Base-by-base conservation (phyloP, 2,113 vertebrate genomes). In the Cheilinus undulatus region DNA sequence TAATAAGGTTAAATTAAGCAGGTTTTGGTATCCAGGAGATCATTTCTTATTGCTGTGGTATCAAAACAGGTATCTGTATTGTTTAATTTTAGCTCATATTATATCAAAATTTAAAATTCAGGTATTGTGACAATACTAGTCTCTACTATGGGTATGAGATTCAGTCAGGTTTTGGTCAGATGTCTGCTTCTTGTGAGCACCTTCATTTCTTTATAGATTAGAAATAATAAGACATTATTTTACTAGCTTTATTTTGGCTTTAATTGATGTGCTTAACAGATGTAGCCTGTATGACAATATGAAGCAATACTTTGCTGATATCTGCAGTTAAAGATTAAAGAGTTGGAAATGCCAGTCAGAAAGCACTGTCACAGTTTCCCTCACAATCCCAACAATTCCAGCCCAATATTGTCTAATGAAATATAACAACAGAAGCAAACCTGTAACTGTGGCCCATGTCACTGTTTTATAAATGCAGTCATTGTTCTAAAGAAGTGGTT, bases 251-350 rank as follows among this genome's bases (percentile, higher is more conserved):
- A 54, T 72, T 68, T 69, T 46, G 57, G 32, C 24, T 56, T 48
- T 3, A 22, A 75, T 12, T 56, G 42, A 34, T 45, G 7, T 70
- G 12, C 54, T 67, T 59, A 58, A 46, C 42, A 67, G 7, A 40
- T 53, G 32, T 34, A 54, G 61, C 42, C 54, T 27, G 34, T 23
- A 17, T n/a, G 9, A 30, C 15, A 17, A 66, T 51, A 27, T 64
- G 23, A 82, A 65, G 59, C 53, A 69, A 77, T 73, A 67, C 40
- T 2, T 19, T 24, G 45, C 17, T 50, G 7, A 66, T 62, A 1
- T 17, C n/a, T 38, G 23, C 8, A 51, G 49, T 2, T 14, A 5
- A 20, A 49, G 23, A 30, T 17, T 24, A 3, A 13, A 50, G 11
- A 1, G 57, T 32, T 8, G 30, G 36, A 38, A 38, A 38, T 10